Evolutionary conservation across 1,140 invertebrate genomes (phyloP), one percentile per base, ranked within the genome.

Genomic region (Trachymyrmex cornetzi): DNA sequence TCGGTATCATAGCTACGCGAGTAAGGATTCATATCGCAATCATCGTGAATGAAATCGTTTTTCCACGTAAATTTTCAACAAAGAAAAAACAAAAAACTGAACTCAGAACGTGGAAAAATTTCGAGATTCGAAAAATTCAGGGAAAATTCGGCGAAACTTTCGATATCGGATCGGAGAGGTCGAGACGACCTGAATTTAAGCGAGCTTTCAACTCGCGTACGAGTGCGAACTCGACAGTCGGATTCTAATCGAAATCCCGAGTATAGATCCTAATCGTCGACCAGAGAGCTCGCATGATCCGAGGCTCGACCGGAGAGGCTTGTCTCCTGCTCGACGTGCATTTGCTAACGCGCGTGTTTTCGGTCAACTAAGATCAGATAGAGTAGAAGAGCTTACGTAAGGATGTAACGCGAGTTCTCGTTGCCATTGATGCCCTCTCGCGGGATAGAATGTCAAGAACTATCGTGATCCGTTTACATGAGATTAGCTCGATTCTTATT

Each of bases 331-430:
- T 44, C 79, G 24, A 72, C 34, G 67, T 59, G 48, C 79, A 59
- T 82, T 34, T 48, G n/a, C 50, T 53, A 61, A 61, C 53, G 24
- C 79, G 79, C 79, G 53, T 82, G 79, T 82, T 72, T 59, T 82
- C 79, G 66, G 34, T 72, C 66, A 72, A 82, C 66, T 71, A 82
- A 72, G 67, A 82, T 82, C 79, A 59, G 53, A 82, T 82, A 71
- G 79, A 82, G 14, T 72, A 57, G 67, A 82, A 59, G 66, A 24
- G 67, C 53, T 72, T 72, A 61, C 53, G 67, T 59, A 72, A 82
- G 55, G 79, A 82, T 72, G 24, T 30, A 72, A 69, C 9, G 63
- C n/a, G 79, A 24, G 1, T 30, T 44, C 30, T 19, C 9, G 5
- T 27, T 55, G 53, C 19, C 12, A 34, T 53, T 59, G 50, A 30